phyloP scores from a whole-genome alignment of 37 sponge, comb jelly and placozoan species.

The Agelas oroides region DNA sequence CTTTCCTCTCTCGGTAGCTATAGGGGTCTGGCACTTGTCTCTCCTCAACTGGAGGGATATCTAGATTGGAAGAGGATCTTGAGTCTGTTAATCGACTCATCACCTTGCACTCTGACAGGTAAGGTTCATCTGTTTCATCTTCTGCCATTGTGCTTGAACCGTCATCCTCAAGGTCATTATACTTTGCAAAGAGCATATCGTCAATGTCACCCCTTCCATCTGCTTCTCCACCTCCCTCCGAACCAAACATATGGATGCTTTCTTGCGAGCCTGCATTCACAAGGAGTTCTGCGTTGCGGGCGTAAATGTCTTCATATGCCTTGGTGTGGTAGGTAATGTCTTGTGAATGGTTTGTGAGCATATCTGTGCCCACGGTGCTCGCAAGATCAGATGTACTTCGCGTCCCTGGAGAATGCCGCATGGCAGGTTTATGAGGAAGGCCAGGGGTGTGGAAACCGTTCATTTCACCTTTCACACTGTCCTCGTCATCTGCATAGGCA shows the following conservation, averaged over 20 bases:
- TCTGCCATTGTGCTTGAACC: slow-evolving; percentile 30
- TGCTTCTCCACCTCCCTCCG: slow-evolving; percentile 80
- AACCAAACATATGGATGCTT: slow-evolving; percentile 71
- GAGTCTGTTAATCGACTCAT: background rate
- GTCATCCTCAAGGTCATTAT: slow-evolving; percentile 57
- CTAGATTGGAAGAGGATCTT: background rate
- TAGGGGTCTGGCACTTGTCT: slow-evolving; percentile 2
- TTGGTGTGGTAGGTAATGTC: slow-evolving; percentile 43
- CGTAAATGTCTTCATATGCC: slow-evolving; percentile 55
- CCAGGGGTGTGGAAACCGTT: slow-evolving; percentile 1
- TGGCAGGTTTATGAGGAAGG: slow-evolving; percentile 4
- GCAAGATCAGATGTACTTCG: slow-evolving; percentile 78
- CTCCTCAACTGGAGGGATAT: slow-evolving; percentile 20
- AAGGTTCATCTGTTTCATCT: slow-evolving; percentile 8
- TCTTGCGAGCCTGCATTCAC: slow-evolving; percentile 53
- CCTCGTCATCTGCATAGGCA: slow-evolving; percentile 20
- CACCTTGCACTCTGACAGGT: slow-evolving; percentile 7
- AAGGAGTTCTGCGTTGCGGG: slow-evolving; percentile 56
- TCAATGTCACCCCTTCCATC: slow-evolving; percentile 71
- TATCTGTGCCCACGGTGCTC: slow-evolving; percentile 58
- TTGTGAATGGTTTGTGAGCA: slow-evolving; percentile 21
- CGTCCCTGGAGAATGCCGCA: slow-evolving; percentile 4
- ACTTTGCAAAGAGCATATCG: slow-evolving; percentile 56
- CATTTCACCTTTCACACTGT: background rate
- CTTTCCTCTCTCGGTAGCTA: background rate